phyloP scores from a whole-genome alignment of 1,140 invertebrate genomes.

The Augochlora pura region DNA sequence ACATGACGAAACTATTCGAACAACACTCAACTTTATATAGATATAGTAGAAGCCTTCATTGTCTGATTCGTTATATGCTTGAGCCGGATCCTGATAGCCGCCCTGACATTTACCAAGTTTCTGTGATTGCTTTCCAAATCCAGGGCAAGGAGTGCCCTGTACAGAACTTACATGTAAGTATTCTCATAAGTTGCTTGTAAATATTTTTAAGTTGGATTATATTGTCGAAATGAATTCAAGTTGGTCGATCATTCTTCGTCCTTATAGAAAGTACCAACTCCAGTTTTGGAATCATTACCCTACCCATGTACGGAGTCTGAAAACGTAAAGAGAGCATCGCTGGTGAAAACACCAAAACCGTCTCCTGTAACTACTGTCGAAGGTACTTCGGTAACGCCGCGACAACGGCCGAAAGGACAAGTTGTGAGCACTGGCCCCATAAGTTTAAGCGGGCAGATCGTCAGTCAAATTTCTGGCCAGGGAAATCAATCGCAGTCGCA shows the following conservation, averaged over 20 bases:
- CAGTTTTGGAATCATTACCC: slow-evolving; percentile 84
- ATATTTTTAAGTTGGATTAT: background rate
- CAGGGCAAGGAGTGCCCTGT: slow-evolving; percentile 89
- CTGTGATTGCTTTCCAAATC: slow-evolving; percentile 88
- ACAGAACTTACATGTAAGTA: slow-evolving; percentile 90
- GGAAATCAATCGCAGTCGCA: slow-evolving; percentile 70
- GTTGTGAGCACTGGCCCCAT: slow-evolving; percentile 77
- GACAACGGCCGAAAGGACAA: slow-evolving; percentile 90
- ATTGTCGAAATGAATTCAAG: background rate
- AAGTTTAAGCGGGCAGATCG: slow-evolving; percentile 76
- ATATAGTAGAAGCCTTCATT: slow-evolving; percentile 76
- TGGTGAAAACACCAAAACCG: slow-evolving; percentile 80
- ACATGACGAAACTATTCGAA: slow-evolving; percentile 41
- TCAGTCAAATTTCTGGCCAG: slow-evolving; percentile 77
- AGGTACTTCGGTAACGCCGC: slow-evolving; percentile 91
- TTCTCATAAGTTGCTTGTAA: background rate
- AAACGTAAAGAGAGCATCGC: slow-evolving; percentile 81
- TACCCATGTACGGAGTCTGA: slow-evolving; percentile 85
- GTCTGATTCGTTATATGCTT: slow-evolving; percentile 89
- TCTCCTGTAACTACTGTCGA: slow-evolving; percentile 81
- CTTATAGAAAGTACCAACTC: slow-evolving; percentile 84
- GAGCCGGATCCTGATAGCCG: slow-evolving; percentile 90
- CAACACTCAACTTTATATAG: slow-evolving; percentile 60
- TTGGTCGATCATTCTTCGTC: background rate
- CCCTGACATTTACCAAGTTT: slow-evolving; percentile 95